Evolutionary conservation across 2,797 vertebrate species (phyloP), one percentile per base, ranked within the genome.

Genomic region (Catamblyrhynchus diadema): DNA sequence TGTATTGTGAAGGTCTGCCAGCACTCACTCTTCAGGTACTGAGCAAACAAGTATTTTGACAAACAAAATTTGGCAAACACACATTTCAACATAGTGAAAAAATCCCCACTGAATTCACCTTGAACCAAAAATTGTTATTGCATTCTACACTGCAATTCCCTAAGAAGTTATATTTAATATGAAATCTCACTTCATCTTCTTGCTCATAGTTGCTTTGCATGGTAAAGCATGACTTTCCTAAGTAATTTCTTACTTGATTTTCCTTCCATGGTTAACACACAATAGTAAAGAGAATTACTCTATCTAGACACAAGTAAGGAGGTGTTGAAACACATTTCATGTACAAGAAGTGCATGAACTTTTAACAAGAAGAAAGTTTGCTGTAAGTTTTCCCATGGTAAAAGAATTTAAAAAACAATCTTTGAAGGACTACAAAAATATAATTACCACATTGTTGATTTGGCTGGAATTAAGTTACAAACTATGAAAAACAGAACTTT

Each of bases 261-360:
- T 82, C 45, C 35, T 56, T 57, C 42, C 5, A 0, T 64, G 22
- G 20, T 64, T 87, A 89, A 77, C 11, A 70, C 3, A 54, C 1
- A 1, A n/a, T 0, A 56, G 5, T 30, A 41, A 92, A 79, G 30
- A 84, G n/a, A 66, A 47, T 28, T 41, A 51, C 13, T 33, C n/a
- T 50, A 57, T 6, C 35, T 50, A 37, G 19, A 51, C 64, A 56
- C 14, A 59, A 66, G 56, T 35, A 30, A 54, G 9, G n/a, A 60
- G 59, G 47, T 37, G 15, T 1, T 66, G 32, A 32, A 95, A 80
- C 8, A 33, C 18, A 60, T 66, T 69, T 65, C 10, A 35, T 2
- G 2, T 56, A 56, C 17, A 39, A 0, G 30, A 56, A 83, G 41
- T 20, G 65, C 7, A 10, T 1, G 1, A 78, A 22, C 12, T 30